phyloP scores from a whole-genome alignment of 2,797 vertebrate species.

The Rhinogobio ventralis region DNA sequence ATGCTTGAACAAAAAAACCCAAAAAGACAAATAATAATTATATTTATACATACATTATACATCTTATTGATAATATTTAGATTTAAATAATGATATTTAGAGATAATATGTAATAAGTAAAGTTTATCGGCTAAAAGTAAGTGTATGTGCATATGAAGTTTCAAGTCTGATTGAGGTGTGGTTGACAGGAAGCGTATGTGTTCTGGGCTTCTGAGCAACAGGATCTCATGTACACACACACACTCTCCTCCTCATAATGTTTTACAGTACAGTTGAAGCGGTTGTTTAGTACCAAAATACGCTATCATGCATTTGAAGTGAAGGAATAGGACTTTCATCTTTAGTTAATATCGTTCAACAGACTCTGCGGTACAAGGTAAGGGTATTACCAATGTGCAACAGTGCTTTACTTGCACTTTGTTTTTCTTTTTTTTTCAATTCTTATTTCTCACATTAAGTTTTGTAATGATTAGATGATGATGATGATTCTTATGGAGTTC shows the following conservation, averaged over 20 bases:
- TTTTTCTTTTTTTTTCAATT: background rate
- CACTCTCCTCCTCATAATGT: constrained; percentile 35
- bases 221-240: constrained; percentile 44
- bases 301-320: background rate
- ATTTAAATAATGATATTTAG: background rate
- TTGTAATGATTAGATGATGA: background rate
- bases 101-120: background rate
- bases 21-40: background rate
- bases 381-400: background rate
- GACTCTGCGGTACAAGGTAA: background rate
- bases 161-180: constrained; percentile 45
- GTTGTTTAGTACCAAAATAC: constrained; percentile 34
- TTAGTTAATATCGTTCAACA: background rate
- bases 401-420: background rate
- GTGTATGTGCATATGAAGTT: constrained; percentile 14
- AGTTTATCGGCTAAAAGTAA: background rate
- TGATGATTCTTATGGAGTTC: background rate
- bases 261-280: constrained; percentile 13
- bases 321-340: constrained; percentile 1
- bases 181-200: constrained; percentile 53
- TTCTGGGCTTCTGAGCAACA: constrained; percentile 36
- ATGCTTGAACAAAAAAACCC: background rate
- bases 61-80: no score
- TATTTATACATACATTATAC: background rate
- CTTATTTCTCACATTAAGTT: background rate